Evolutionary conservation across 2,113 vertebrate genomes (phyloP), one percentile per base, ranked within the genome.

Genomic region (Oriolus oriolus): DNA sequence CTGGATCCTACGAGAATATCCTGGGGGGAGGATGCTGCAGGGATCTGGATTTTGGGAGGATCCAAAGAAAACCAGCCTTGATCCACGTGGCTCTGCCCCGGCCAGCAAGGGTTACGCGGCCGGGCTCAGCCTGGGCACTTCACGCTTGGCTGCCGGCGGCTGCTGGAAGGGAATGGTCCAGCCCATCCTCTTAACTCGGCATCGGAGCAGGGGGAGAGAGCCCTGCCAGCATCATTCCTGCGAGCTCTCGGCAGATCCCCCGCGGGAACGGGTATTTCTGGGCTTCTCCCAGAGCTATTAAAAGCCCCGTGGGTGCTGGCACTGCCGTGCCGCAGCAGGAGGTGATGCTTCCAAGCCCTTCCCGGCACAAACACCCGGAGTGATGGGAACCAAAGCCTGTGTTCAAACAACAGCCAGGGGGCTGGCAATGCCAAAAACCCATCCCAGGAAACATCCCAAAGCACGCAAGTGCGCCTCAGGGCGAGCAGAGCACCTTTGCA

Each of bases 271-370:
- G 70, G 85, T 90, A 92, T 96, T 95, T 95, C 93, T 95, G 91
- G 78, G 91, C 93, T 95, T 78, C 4, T 65, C 90, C 88, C 5
- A 3, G 74, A 75, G 90, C 84, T 91, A 89, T 90, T 88, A 82
- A 92, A 91, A 93, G 93, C 90, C 96, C 81, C n/a, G 80, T 81
- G 89, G 93, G 93, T 87, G 84, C 92, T 76, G 22, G 92, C 53
- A 10, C 63, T 84, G 84, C 84, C 19, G 84, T 56, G 81, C 87
- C 2, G 52, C 87, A 94, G 92, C 73, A 78, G 94, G 96, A 95
- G 87, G 87, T 45, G 90, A 53, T 4, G 56, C 84, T 94, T 94
- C 93, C 90, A 89, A 96, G 78, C 7, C 7, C 69, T 94, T 94
- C 87, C 84, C 60, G 22, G 87, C 87, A 93, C 84, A 64, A 89